Evolutionary conservation across 2,797 vertebrate genomes (phyloP), one percentile per base, ranked within the genome.

Genomic region (Aldrovandia affinis): DNA sequence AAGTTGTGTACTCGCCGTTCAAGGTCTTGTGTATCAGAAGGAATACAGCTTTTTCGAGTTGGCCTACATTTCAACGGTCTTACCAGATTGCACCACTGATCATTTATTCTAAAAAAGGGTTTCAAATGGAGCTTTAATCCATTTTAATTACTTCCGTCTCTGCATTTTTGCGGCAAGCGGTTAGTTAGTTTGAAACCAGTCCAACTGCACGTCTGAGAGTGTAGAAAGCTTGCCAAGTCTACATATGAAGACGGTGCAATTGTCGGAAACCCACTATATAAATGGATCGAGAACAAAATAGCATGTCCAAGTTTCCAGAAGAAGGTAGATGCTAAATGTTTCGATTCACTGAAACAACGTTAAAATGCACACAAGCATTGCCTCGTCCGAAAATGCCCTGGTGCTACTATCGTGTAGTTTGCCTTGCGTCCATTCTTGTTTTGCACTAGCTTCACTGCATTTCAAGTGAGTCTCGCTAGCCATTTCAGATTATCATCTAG

Each of bases 121-220:
- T 68, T 70, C 18, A n/a, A 42, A 80, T 87, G 3, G 12, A 59
- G 63, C 78, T 73, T 80, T 84, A 83, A 82, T 85, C 78, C 81
- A 75, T 83, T 78, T 18, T 84, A 83, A 84, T 84, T 81, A 86
- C 84, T 88, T 84, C 87, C 78, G 83, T 83, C 82, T n/a, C 44
- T 80, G 70, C 78, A 82, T 85, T 83, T 87, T 83, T 83, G 80
- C 75, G 82, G 86, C 65, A 83, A 55, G 54, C 44, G 36, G 78
- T 80, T 85, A 80, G 82, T 75, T 80, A 14, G 55, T 82, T 39
- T 83, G 33, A 78, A 81, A 86, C 79, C 59, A 63, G 54, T 57
- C 33, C 33, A 70, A 39, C 68, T 39, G 18, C 15, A 39, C 68
- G 20, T 70, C 68, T 36, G 68, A 70, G 33, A 20, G 65, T 36